phyloP scores from a whole-genome alignment of 2,113 vertebrate genomes.

The Cnemophilus loriae region DNA sequence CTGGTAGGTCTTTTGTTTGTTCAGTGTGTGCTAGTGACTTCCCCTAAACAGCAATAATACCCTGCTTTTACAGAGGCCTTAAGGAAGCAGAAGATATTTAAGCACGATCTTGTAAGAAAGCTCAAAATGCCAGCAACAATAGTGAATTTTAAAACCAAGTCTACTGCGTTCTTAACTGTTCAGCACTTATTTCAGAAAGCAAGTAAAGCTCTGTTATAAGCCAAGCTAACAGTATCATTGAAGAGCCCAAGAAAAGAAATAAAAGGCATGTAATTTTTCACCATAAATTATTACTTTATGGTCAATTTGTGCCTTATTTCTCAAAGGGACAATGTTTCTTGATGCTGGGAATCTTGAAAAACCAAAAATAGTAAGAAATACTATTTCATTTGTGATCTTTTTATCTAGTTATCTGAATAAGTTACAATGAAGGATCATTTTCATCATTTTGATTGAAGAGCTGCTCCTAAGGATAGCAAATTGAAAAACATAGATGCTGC shows the following conservation, averaged over 20 bases:
- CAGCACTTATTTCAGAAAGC: not conserved
- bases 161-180: not conserved
- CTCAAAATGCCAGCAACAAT: not conserved
- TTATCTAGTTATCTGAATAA: not conserved
- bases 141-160: not conserved
- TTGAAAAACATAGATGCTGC: not conserved
- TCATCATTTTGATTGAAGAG: not conserved
- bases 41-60: not conserved
- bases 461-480: not conserved
- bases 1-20: not conserved
- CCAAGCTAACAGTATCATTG: not conserved
- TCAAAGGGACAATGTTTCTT: not conserved
- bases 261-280: not conserved
- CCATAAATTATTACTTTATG: not conserved
- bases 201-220: not conserved
- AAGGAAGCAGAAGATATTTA: not conserved
- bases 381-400: not conserved
- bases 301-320: not conserved
- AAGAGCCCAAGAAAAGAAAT: not conserved
- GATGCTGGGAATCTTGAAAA: not conserved
- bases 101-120: not conserved
- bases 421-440: not conserved
- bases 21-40: not conserved
- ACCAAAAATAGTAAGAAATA: not conserved
- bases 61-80: not conserved